phyloP scores from a whole-genome alignment of 2,888 invertebrate genomes.

The Hydriomena furcata region DNA sequence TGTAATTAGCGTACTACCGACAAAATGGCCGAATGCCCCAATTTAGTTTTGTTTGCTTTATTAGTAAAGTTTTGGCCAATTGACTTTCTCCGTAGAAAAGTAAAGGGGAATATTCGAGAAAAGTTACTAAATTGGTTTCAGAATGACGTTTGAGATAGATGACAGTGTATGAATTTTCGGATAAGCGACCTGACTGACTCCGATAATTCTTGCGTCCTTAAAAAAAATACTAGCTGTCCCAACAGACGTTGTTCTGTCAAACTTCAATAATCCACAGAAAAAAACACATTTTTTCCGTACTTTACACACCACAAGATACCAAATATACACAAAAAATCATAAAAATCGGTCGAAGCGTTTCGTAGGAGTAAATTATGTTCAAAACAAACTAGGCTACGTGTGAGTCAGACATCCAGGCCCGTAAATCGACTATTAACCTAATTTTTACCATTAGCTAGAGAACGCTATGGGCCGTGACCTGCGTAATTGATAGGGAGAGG shows the following conservation, averaged over 20 bases:
- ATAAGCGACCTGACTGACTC: too few relatives aligned
- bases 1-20: slow-evolving; percentile 43
- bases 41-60: slow-evolving; percentile 8
- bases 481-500: slow-evolving; percentile 31
- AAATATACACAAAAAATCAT: too few relatives aligned
- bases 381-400: slow-evolving; percentile 1
- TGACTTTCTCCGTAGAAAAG: not conserved
- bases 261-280: too few relatives aligned
- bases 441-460: slow-evolving; percentile 50
- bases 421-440: slow-evolving; percentile 59
- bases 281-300: too few relatives aligned
- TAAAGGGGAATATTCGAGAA: not conserved
- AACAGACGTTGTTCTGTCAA: too few relatives aligned
- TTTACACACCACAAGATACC: too few relatives aligned
- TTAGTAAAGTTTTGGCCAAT: slow-evolving; percentile 1
- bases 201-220: too few relatives aligned
- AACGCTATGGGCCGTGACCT: slow-evolving; percentile 35
- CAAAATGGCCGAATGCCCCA: slow-evolving; percentile 44
- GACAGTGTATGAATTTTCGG: too few relatives aligned
- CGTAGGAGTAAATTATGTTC: not conserved
- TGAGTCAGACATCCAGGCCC: slow-evolving; percentile 23
- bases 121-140: slow-evolving; percentile 6
- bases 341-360: too few relatives aligned
- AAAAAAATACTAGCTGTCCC: too few relatives aligned
- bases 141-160: not conserved